These are phyloP conservation scores for Drosophila suboccidentalis DNA, from an alignment of 2,888 invertebrate species.

Conservation along the genomic window DNA sequence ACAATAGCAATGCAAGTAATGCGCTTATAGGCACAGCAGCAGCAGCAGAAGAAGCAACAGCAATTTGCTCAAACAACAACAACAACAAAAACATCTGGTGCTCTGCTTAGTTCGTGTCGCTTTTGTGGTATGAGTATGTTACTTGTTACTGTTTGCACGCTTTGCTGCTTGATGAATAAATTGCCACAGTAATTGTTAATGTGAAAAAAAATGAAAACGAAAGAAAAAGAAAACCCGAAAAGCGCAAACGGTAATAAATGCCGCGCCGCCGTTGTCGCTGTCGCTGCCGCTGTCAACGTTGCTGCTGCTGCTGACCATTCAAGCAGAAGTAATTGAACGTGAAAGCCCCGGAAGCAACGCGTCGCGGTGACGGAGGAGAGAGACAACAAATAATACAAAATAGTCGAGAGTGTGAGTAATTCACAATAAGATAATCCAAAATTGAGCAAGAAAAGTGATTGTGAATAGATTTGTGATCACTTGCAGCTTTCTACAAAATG, in stretches of 20 bases:
- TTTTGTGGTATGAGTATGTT: constrained; percentile 19
- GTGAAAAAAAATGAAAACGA: constrained; percentile 26
- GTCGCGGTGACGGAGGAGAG: constrained; percentile 14
- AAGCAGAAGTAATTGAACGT: constrained; percentile 66
- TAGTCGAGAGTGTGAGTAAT: constrained; percentile 5
- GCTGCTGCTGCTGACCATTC: constrained; percentile 45
- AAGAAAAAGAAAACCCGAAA: constrained; percentile 37
- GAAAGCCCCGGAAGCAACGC: constrained; percentile 56
- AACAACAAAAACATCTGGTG: constrained; percentile 8
- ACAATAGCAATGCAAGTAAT: constrained; percentile 34
- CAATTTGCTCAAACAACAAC: constrained; percentile 5
- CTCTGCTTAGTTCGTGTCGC: constrained; percentile 18
- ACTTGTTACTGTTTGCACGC: constrained; percentile 39
- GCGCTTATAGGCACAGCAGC: constrained; percentile 30
- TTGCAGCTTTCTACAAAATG: constrained; percentile 11
- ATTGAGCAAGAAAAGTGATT: constrained; percentile 8
- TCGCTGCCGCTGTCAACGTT: background rate
- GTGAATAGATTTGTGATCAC: constrained; percentile 16
- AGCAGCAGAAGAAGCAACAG: background rate
- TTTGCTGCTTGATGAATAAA: constrained; percentile 64
- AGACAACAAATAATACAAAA: constrained; percentile 16
- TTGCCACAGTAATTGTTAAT: constrained; percentile 65
- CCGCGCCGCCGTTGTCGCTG: constrained; percentile 14
- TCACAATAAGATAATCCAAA: constrained; percentile 13
- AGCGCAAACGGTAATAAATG: constrained; percentile 46